Evolutionary conservation across 1,140 invertebrate species (phyloP).

Genomic region (Magallana ariakensis): DNA sequence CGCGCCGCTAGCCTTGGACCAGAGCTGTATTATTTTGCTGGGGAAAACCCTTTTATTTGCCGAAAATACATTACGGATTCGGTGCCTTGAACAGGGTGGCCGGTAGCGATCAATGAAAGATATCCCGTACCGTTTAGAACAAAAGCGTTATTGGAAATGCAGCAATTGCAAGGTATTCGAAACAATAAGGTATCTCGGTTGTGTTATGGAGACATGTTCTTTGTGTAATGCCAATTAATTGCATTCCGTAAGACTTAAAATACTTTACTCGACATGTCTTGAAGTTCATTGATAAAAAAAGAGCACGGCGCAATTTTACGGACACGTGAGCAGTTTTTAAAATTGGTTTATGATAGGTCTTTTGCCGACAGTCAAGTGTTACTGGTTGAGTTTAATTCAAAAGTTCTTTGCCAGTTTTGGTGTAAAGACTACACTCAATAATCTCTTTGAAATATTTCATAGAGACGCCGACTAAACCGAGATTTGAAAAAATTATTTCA

Average conservation of each 20-base stretch:
- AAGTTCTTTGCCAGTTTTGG: too few species aligned
- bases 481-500: too few species aligned
- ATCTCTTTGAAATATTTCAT: too few species aligned
- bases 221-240: not conserved
- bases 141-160: conserved; percentile 1
- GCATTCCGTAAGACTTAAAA: not conserved
- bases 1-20: not conserved
- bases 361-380: too few species aligned
- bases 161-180: not conserved
- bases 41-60: not conserved
- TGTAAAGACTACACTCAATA: too few species aligned
- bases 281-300: too few species aligned
- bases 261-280: not conserved
- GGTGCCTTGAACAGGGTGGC: not conserved
- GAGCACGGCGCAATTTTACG: too few species aligned
- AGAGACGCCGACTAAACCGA: too few species aligned
- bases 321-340: too few species aligned
- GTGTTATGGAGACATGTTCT: not conserved
- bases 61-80: not conserved
- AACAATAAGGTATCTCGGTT: not conserved
- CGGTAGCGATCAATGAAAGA: not conserved
- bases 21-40: not conserved
- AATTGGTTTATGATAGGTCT: too few species aligned
- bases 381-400: too few species aligned
- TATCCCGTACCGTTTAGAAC: not conserved